A percentile compares a stretch with the other conserved stretches of the same genome.
phyloP scores from a whole-genome alignment of 2,888 invertebrate genomes.

The Mesoligia furuncula region DNA sequence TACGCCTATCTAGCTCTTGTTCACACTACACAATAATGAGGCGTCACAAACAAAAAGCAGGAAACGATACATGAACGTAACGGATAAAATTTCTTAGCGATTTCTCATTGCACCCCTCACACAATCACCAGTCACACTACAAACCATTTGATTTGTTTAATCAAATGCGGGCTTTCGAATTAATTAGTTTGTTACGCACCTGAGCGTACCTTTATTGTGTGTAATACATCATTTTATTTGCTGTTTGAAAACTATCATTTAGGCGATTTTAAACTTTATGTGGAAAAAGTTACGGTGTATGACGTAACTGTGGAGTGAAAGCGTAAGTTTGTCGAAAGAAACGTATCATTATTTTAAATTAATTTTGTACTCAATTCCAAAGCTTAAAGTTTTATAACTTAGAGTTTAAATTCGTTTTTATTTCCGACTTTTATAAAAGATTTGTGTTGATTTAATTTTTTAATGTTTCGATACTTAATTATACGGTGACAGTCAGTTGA shows the following conservation, averaged over 20 bases:
- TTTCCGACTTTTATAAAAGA: constrained; percentile 45
- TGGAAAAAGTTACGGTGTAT: fast-evolving
- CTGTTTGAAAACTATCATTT: constrained; percentile 1
- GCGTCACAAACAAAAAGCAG: constrained; percentile 84
- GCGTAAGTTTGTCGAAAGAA: constrained; percentile 40
- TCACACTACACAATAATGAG: constrained; percentile 78
- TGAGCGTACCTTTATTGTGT: constrained; percentile 85
- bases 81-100: constrained; percentile 90
- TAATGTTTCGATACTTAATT: constrained; percentile 74
- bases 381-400: constrained; percentile 34
- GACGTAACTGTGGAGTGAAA: not conserved
- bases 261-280: constrained; percentile 39
- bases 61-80: constrained; percentile 87
- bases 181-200: constrained; percentile 90
- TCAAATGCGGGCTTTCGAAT: constrained; percentile 90
- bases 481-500: constrained; percentile 75
- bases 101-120: constrained; percentile 88
- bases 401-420: constrained; percentile 42
- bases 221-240: constrained; percentile 54
- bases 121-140: constrained; percentile 69
- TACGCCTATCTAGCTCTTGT: constrained; percentile 53
- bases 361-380: constrained; percentile 47
- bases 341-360: constrained; percentile 62
- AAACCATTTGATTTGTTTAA: constrained; percentile 90
- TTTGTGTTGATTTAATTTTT: constrained; percentile 65